These are phyloP conservation scores for Baronia brevicornis DNA, from an alignment of 2,888 invertebrate species.

Conservation along the genomic window DNA sequence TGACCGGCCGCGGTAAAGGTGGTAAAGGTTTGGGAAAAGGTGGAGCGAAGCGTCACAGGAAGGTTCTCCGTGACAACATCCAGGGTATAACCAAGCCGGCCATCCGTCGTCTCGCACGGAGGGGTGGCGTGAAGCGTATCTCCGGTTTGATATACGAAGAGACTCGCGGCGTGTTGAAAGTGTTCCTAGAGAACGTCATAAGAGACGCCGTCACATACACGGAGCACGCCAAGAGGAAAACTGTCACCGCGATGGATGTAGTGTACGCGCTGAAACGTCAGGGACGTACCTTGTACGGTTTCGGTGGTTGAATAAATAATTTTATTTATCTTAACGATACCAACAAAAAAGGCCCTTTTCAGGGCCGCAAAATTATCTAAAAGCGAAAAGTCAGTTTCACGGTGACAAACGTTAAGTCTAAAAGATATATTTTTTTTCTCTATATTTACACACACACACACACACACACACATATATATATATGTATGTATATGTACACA, in stretches of 20 bases:
- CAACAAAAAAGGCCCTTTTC: no score
- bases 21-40: no score
- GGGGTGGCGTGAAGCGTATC: conserved; percentile 81
- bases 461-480: no score
- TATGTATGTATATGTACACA: no score
- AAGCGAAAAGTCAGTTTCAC: no score
- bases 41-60: no score
- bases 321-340: background rate
- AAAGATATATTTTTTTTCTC: no score
- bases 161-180: conserved; percentile 84
- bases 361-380: no score
- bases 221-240: conserved; percentile 90
- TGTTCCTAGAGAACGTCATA: conserved; percentile 88
- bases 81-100: no score
- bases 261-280: conserved; percentile 88
- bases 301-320: conserved; percentile 75
- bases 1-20: conserved; percentile 87
- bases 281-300: conserved; percentile 86
- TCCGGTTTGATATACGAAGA: conserved; percentile 86
- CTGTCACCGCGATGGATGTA: conserved; percentile 90
- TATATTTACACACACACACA: no score
- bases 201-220: conserved; percentile 88
- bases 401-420: no score
- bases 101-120: conserved; percentile 81
- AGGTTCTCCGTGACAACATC: no score